Evolutionary conservation across 1,140 invertebrate species (phyloP), one percentile per base, ranked within the genome.

Genomic region (Grapholita molesta): DNA sequence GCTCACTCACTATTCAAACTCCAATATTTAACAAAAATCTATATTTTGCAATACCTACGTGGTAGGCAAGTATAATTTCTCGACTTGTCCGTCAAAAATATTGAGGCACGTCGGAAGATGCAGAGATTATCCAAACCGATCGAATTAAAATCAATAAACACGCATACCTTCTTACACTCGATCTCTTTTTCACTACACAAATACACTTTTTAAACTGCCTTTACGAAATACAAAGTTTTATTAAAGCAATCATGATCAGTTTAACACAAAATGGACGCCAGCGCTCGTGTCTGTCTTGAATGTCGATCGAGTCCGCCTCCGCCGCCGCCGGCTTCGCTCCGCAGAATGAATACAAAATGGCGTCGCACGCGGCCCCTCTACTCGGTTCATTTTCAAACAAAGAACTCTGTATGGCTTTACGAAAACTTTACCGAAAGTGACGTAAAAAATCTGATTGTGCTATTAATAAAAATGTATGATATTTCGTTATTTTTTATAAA

Each of bases 291-390:
- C 3, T 30, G 28, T 30, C 3, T 4, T 4, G 3, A 48, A 18
- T 48, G 42, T 61, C 55, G 55, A 28, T 61, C 25, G 55, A 15
- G n/a, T 15, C 8, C 2, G 18, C 1, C 21, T 23, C 55, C 55
- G 25, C 32, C 55, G 24, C 55, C 61, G 64, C 55, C 35, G 72
- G 71, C 55, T 70, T 68, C 74, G 74, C 42, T 65, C 69, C 70
- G 67, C 57, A 53, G 76, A 83, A 72, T 80, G 79, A 85, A 68
- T 71, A 78, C 79, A 85, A 85, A 78, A 85, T 85, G 83, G 83
- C 83, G 78, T 23, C 66, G 52, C 71, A 42, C 18, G 55, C 55
- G 55, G 55, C 55, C 28, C 55, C 55, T 61, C 55, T 61, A 30
- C 25, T 30, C 28, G 21, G 25, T 23, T 18, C 55, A 3, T 15